phyloP scores from a whole-genome alignment of 2,797 vertebrate species.

The Vespertilio murinus region DNA sequence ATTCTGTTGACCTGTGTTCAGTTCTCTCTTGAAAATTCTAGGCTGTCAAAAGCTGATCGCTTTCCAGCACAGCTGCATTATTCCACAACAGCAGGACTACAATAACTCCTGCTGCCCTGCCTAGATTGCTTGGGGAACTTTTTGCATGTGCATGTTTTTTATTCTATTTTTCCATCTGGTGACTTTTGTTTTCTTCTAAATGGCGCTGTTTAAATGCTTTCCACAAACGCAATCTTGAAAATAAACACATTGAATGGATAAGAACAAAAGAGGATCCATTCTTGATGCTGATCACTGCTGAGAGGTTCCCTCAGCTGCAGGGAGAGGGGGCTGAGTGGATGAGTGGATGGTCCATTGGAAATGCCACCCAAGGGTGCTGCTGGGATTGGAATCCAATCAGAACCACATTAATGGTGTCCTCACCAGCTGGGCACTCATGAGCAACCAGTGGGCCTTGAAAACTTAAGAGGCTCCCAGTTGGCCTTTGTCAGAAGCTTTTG shows the following conservation, averaged over 20 bases:
- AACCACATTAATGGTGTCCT: background rate
- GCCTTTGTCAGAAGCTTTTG: background rate
- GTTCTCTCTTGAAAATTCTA: constrained; percentile 60
- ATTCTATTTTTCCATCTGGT: constrained; percentile 75
- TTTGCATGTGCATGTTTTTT: constrained; percentile 53
- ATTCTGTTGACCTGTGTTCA: constrained; percentile 56
- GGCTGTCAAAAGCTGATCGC: constrained; percentile 49
- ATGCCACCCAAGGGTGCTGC: background rate
- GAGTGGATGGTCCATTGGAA: background rate
- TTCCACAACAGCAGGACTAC: background rate
- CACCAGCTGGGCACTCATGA: background rate
- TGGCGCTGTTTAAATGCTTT: constrained; percentile 73
- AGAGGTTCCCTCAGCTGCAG: constrained; percentile 59
- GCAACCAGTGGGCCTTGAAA: background rate
- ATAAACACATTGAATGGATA: constrained; percentile 72
- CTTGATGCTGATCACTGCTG: constrained; percentile 30
- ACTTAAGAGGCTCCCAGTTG: background rate
- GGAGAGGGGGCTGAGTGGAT: background rate
- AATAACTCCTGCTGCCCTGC: constrained; percentile 29
- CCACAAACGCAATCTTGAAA: constrained; percentile 74
- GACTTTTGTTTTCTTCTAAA: constrained; percentile 77
- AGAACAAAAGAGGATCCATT: constrained; percentile 63
- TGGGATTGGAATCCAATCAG: background rate
- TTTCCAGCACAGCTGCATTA: constrained; percentile 62
- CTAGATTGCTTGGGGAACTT: constrained; percentile 20